Evolutionary conservation across 2,888 invertebrate genomes (phyloP).

Genomic region (Oligia strigilis): DNA sequence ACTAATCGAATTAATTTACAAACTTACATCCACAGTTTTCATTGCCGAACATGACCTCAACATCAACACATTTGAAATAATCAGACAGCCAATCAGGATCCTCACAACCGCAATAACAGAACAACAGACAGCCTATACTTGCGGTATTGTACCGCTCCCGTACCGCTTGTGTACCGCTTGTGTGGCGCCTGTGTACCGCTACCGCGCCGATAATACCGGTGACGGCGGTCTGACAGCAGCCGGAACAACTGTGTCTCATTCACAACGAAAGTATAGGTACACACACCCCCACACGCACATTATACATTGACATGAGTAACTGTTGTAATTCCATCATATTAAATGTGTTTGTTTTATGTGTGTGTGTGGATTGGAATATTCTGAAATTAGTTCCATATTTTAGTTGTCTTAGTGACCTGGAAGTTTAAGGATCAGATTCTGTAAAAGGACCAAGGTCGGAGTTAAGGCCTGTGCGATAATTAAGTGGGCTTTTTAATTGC

Average conservation of each 20-base stretch:
- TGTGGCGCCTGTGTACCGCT: neutral
- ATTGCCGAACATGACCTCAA: neutral
- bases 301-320: neutral
- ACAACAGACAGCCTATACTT: slow-evolving; percentile 8
- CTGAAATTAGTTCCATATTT: neutral
- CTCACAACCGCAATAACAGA: neutral
- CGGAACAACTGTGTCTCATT: slow-evolving; percentile 24
- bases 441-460: neutral
- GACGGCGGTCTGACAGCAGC: slow-evolving; percentile 66
- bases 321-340: slow-evolving; percentile 5
- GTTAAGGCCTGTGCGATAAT: neutral
- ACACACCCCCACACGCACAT: neutral
- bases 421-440: neutral
- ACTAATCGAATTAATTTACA: neutral
- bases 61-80: slow-evolving; percentile 3
- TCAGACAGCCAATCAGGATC: slow-evolving; percentile 9
- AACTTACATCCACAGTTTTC: neutral
- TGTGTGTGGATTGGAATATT: neutral
- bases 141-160: slow-evolving; percentile 14
- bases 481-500: neutral
- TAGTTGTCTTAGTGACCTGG: neutral
- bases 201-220: slow-evolving; percentile 20
- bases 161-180: neutral
- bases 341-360: neutral
- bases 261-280: neutral